Percentiles rank a stretch among this genome's conserved stretches.
phyloP scores from a whole-genome alignment of 2,113 vertebrate species.

The Thinocorus orbignyianus region DNA sequence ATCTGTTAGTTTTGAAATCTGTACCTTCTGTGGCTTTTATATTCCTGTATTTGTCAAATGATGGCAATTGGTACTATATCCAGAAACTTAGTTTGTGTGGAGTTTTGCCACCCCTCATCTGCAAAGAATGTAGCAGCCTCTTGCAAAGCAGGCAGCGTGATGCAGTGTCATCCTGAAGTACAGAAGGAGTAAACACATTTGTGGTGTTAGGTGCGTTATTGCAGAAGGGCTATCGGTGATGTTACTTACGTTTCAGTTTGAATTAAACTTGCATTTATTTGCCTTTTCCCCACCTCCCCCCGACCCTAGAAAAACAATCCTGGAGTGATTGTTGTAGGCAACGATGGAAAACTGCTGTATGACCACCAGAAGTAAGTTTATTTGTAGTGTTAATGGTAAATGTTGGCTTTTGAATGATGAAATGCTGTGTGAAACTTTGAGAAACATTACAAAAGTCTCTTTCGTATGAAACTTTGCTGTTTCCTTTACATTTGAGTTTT shows the following conservation, averaged over 20 bases:
- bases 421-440: not conserved
- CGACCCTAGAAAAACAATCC: slow-evolving; percentile 99
- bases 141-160: not conserved
- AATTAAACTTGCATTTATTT: not conserved
- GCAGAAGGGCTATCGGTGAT: not conserved
- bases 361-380: slow-evolving; percentile 96
- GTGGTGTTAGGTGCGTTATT: not conserved
- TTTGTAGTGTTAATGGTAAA: not conserved
- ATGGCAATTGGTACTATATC: not conserved
- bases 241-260: not conserved
- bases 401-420: not conserved
- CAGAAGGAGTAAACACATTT: not conserved
- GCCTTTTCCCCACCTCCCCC: too few species aligned
- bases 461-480: not conserved
- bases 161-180: not conserved
- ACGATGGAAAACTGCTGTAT: slow-evolving; percentile 91
- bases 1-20: not conserved
- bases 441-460: not conserved
- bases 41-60: not conserved
- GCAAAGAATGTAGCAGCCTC: not conserved
- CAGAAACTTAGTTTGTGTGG: not conserved
- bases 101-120: not conserved
- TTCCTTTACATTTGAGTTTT: not conserved
- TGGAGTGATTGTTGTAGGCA: slow-evolving; percentile 87
- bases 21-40: not conserved